phyloP scores from a whole-genome alignment of 2,113 vertebrate genomes.

The Bos taurus region ARS-UCD2.0 NC_037357.1:77324001-77324500 shows the following conservation, averaged over 20 bases:
- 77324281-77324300: neutral
- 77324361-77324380: neutral
- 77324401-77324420: neutral
- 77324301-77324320: neutral
- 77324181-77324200: neutral
- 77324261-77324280: neutral
- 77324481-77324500: neutral
- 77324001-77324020: neutral
- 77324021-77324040: neutral
- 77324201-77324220: neutral
- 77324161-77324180: neutral
- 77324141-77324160: neutral
- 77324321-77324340: neutral
- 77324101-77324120: neutral
- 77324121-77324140: neutral
- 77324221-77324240: neutral
- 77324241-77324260: neutral
- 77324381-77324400: slow-evolving; percentile 8
- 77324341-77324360: neutral
- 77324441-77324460: neutral
- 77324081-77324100: neutral
- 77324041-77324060: neutral
- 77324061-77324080: neutral
- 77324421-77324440: neutral
- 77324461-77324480: neutral